These are phyloP conservation scores for Manis javanica DNA, from an alignment of 2,797 vertebrate species.

Conservation along the genomic window DNA sequence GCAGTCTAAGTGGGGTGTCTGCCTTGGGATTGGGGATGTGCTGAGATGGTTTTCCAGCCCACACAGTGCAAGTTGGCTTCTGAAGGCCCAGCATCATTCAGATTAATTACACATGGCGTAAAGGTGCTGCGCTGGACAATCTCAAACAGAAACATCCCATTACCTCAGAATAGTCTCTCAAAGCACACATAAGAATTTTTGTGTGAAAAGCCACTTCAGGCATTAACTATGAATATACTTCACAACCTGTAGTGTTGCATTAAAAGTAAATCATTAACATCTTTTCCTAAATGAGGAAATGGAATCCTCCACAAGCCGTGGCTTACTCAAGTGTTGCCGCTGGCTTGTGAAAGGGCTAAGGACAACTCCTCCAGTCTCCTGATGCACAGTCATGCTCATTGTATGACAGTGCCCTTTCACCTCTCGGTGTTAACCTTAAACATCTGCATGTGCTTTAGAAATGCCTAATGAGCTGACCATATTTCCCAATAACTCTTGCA, in stretches of 20 bases:
- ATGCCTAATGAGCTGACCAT: not conserved
- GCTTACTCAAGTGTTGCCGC: not conserved
- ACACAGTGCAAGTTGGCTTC: not conserved
- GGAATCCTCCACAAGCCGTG: not conserved
- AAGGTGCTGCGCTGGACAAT: not conserved
- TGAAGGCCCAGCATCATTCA: not conserved
- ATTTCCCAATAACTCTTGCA: not conserved
- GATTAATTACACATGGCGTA: not conserved
- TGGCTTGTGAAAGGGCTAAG: not conserved
- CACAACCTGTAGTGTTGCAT: not conserved
- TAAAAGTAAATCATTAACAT: not conserved
- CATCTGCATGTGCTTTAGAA: not conserved
- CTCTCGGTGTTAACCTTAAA: not conserved
- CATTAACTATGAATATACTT: not conserved
- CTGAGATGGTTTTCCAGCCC: not conserved
- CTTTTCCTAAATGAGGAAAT: not conserved
- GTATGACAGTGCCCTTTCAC: not conserved
- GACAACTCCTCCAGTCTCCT: not conserved
- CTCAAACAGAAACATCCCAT: not conserved
- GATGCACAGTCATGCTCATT: not conserved
- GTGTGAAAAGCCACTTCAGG: not conserved
- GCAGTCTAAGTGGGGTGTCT: not conserved
- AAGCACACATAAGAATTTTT: not conserved
- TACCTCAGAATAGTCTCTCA: not conserved
- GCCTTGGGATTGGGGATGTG: not conserved